phyloP scores from a whole-genome alignment of 1,140 invertebrate species.

The Berghia stephanieae region DNA sequence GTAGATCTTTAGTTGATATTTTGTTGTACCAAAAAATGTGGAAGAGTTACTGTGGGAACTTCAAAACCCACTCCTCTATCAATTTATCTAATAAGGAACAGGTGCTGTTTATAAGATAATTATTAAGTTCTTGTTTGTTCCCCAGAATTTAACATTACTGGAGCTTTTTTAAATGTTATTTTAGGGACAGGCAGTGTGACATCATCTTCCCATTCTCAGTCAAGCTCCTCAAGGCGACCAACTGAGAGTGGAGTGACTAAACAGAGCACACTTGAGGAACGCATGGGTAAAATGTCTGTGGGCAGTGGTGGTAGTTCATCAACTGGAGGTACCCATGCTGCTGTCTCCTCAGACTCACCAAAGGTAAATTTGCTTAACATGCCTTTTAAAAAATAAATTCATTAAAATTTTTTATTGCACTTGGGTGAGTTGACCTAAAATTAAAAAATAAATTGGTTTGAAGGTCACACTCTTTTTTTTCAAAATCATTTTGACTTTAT shows the following conservation, averaged over 20 bases:
- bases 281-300: slow-evolving; percentile 43
- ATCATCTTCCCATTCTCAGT: slow-evolving; percentile 47
- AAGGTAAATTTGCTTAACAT: slow-evolving; percentile 36
- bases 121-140: neutral
- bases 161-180: neutral
- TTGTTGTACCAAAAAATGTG: no score
- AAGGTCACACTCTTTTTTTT: neutral
- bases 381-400: no score
- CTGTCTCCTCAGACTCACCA: slow-evolving; percentile 41
- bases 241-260: slow-evolving; percentile 55
- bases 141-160: neutral
- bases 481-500: no score
- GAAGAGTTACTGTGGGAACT: no score
- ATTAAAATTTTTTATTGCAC: no score
- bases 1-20: no score
- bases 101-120: no score
- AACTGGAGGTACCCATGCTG: slow-evolving; percentile 38
- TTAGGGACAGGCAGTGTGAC: slow-evolving; percentile 30
- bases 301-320: slow-evolving; percentile 34
- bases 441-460: neutral
- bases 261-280: slow-evolving; percentile 56
- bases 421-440: no score
- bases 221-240: slow-evolving; percentile 46
- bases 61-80: no score
- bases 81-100: no score